These are phyloP conservation scores for Julus scanicus DNA, from an alignment of 2,888 invertebrate species.

Conservation along the genomic window DNA sequence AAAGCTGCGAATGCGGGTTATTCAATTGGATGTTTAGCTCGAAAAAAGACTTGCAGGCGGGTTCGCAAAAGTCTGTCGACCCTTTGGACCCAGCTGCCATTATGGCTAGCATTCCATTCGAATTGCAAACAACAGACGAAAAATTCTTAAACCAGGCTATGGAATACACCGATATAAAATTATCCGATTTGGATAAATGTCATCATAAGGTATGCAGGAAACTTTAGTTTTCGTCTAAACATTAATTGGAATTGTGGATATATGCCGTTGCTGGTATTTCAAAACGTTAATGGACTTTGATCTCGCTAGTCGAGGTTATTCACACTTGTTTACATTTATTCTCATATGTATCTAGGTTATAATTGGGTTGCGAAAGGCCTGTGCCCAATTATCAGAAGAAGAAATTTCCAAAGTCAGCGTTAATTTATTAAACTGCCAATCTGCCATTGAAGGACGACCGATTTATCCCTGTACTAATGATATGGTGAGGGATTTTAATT, in stretches of 20 bases:
- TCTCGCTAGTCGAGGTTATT: neutral
- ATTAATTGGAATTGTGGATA: neutral
- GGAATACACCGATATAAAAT: neutral
- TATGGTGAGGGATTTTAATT: constrained; percentile 68
- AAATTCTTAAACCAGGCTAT: constrained; percentile 46
- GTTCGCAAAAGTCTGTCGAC: neutral
- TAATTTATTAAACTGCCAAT: constrained; percentile 76
- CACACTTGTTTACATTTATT: neutral
- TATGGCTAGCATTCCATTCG: constrained; percentile 49
- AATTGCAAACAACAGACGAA: constrained; percentile 44
- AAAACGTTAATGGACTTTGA: neutral
- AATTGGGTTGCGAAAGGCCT: constrained; percentile 72
- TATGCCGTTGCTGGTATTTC: neutral
- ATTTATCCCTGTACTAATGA: constrained; percentile 72
- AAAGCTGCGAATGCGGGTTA: neutral
- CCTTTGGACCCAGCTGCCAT: constrained; percentile 48
- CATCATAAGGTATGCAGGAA: constrained; percentile 47
- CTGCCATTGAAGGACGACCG: constrained; percentile 72
- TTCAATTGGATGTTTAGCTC: constrained; percentile 34
- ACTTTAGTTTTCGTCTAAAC: neutral
- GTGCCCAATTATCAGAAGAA: constrained; percentile 73
- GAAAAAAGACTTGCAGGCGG: neutral
- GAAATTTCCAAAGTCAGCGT: constrained; percentile 76
- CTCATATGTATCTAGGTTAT: constrained; percentile 68
- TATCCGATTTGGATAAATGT: constrained; percentile 52